A percentile compares a stretch with the other conserved stretches of the same genome.
Conservation (phyloP, 2,113 vertebrate species). For the Phyllopteryx taeniolatus region DNA sequence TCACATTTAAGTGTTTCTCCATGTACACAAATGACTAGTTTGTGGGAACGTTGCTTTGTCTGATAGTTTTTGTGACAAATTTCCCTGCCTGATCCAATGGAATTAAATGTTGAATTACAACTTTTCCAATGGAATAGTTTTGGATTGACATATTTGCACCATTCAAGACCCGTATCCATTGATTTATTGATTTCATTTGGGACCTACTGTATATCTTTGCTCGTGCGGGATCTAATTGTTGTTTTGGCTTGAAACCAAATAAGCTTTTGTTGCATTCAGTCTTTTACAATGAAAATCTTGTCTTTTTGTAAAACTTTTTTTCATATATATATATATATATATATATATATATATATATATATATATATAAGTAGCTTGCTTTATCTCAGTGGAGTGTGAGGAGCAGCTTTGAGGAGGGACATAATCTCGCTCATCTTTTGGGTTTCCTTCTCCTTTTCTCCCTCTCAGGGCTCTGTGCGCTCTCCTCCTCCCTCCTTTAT, state of each 20-base stretch:
- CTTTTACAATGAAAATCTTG: slow-evolving; percentile 16
- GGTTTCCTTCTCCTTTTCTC: slow-evolving; percentile 46
- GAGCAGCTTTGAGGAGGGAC: slow-evolving; percentile 54
- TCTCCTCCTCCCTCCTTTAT: slow-evolving; percentile 64
- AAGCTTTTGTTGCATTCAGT: slow-evolving; percentile 1
- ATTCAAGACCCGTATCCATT: slow-evolving; percentile 33
- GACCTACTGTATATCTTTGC: slow-evolving; percentile 40
- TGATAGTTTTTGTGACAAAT: slow-evolving; percentile 40
- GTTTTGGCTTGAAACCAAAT: slow-evolving; percentile 34
- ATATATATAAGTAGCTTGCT: slow-evolving; percentile 36
- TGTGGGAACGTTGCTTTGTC: slow-evolving; percentile 50
- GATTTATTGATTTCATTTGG: slow-evolving; percentile 65
- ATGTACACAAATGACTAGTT: slow-evolving; percentile 2
- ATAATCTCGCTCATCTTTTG: slow-evolving; percentile 64
- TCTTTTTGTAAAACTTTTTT: slow-evolving; percentile 13
- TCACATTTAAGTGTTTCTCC: neutral
- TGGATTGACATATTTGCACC: slow-evolving; percentile 44
- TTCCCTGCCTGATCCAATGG: slow-evolving; percentile 33
- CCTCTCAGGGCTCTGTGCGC: slow-evolving; percentile 55
- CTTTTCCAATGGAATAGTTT: slow-evolving; percentile 56
- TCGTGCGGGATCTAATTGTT: slow-evolving; percentile 46
- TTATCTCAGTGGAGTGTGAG: slow-evolving; percentile 42
- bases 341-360: neutral
- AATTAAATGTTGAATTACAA: slow-evolving; percentile 57
- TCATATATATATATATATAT: too few relatives aligned